Evolutionary conservation across 2,888 invertebrate species (phyloP), one percentile per base, ranked within the genome.

Genomic region (Dermolepida albohirtum): DNA sequence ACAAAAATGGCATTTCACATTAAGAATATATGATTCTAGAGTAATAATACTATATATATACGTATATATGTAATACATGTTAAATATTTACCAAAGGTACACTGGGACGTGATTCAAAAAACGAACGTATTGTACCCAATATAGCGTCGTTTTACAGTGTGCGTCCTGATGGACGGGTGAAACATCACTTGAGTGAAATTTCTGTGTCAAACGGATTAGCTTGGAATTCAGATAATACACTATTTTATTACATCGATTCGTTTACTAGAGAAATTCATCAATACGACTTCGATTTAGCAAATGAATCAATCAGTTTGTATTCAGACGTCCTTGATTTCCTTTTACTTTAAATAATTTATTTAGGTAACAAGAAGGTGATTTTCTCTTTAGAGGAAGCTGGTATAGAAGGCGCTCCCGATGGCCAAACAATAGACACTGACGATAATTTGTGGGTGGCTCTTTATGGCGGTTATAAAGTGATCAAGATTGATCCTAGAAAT

Each of bases 401-500:
- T 41, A 78, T 85, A 39, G 74, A 77, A n/a, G 85, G 87, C 14
- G 84, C 89, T 74, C 89, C 89, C 55, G 92, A 92, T 82, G 92
- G 92, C 14, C 91, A 93, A 91, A 91, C 92, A 71, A 91, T 92
- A 57, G 94, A 94, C 82, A 85, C 86, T 0, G 89, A 92, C 68
- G 93, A 90, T 2, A 91, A 91, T 79, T 84, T 94, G 5, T 94
- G 93, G 91, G 87, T 93, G 47, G 92, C 92, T 55, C 89, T 90
- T 78, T 93, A 66, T 29, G 43, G 43, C n/a, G 65, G 59, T 10
- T 16, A 44, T 44, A 65, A 44, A 29, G 68, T 69, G n/a, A 66
- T 69, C 27, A 64, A 69, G 14, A 69, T 89, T 22, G 86, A 89
- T 77, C 88, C 89, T 0, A 78, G 76, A 1, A 79, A 82, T 43